Evolutionary conservation across 2,113 vertebrate species (phyloP).

Genomic region (Carassius carassius): DNA sequence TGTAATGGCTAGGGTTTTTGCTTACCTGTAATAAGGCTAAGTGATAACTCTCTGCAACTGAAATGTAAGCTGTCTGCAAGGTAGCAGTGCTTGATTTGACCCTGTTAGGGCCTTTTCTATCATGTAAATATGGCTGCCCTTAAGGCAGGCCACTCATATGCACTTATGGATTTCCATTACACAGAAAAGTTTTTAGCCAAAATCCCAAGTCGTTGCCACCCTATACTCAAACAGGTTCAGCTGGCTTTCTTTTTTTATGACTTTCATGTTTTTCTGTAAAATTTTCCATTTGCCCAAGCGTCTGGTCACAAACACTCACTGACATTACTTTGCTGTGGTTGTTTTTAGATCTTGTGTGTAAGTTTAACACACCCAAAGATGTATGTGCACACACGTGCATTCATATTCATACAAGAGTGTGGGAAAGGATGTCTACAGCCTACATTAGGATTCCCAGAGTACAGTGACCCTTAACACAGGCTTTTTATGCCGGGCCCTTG

Average conservation of each 20-base stretch:
- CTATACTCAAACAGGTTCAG: background rate
- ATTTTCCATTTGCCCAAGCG: background rate
- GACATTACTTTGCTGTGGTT: slow-evolving; percentile 19
- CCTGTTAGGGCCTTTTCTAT: slow-evolving; percentile 38
- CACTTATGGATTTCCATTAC: slow-evolving; percentile 51
- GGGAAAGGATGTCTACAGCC: slow-evolving; percentile 51
- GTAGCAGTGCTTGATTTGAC: slow-evolving; percentile 33
- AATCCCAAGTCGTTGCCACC: background rate
- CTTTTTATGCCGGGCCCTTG: background rate
- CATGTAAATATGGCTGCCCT: slow-evolving; percentile 46
- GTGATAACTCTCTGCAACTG: slow-evolving; percentile 36
- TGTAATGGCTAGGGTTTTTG: slow-evolving; percentile 39
- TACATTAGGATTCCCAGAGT: slow-evolving; percentile 20
- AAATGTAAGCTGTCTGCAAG: slow-evolving; percentile 32
- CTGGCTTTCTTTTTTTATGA: background rate
- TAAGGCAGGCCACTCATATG: slow-evolving; percentile 30
- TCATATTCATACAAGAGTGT: slow-evolving; percentile 43
- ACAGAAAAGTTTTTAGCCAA: slow-evolving; percentile 43
- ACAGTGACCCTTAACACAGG: slow-evolving; percentile 1
- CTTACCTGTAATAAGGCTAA: slow-evolving; percentile 25
- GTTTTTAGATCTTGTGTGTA: slow-evolving; percentile 34
- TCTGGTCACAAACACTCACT: background rate
- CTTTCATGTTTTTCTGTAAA: background rate
- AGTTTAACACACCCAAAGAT: slow-evolving; percentile 25
- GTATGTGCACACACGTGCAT: background rate